These are phyloP conservation scores for Ceyx margarethae DNA, from an alignment of 2,113 vertebrate genomes.

Conservation along the genomic window DNA sequence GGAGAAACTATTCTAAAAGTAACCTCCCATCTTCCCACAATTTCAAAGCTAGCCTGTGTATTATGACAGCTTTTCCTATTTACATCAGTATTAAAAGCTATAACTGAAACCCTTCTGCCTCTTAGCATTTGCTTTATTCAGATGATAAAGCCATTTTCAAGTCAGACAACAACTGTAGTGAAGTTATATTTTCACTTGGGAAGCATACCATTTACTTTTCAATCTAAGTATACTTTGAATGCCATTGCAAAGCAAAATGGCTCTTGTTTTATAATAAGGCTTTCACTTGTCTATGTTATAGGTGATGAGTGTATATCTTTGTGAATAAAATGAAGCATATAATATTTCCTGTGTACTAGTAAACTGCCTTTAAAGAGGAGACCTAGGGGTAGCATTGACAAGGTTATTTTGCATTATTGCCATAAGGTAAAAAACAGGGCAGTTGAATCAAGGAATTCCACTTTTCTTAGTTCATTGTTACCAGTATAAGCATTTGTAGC, in stretches of 20 bases:
- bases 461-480: not conserved
- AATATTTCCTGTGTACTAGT: not conserved
- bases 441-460: not conserved
- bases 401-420: not conserved
- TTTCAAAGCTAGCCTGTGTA: not conserved
- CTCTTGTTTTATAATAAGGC: not conserved
- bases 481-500: not conserved
- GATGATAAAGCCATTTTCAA: not conserved
- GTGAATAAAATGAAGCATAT: not conserved
- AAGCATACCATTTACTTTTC: not conserved
- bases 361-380: not conserved
- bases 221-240: not conserved
- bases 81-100: not conserved
- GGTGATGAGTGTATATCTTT: not conserved
- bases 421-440: not conserved
- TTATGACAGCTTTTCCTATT: not conserved
- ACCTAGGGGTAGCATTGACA: not conserved
- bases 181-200: not conserved
- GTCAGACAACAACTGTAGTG: not conserved
- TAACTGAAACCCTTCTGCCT: not conserved
- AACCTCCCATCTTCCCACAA: not conserved
- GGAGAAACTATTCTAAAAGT: not conserved
- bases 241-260: not conserved
- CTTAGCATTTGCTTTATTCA: not conserved
- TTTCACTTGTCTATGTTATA: not conserved